A percentile compares a stretch with the other conserved stretches of the same genome.
These are phyloP conservation scores for Phylloscopus whistleri DNA, from an alignment of 2,113 vertebrate species.

Conservation along the genomic window DNA sequence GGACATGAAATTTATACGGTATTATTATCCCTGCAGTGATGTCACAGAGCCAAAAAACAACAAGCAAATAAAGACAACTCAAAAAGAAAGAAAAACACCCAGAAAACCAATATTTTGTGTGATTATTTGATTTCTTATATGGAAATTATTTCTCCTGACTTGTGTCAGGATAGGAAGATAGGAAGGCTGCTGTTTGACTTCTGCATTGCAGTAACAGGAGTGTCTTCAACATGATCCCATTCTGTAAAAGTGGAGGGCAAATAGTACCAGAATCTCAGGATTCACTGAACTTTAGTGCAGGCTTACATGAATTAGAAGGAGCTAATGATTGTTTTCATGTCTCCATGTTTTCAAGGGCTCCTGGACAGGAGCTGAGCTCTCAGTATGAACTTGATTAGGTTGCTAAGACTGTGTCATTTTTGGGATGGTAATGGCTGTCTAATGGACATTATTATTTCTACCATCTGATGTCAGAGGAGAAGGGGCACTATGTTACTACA, in stretches of 20 bases:
- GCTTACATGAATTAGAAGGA: background rate
- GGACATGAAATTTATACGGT: background rate
- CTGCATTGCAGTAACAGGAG: background rate
- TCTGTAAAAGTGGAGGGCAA: background rate
- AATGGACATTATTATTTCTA: background rate
- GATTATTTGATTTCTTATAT: background rate
- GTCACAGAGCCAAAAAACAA: background rate
- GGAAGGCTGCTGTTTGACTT: background rate
- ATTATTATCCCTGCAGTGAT: background rate
- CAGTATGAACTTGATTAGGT: background rate
- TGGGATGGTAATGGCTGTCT: background rate
- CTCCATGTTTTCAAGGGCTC: background rate
- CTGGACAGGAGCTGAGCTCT: background rate
- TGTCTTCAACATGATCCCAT: background rate
- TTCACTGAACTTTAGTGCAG: background rate
- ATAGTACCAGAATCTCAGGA: background rate
- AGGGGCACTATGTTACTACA: background rate
- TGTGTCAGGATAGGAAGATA: background rate
- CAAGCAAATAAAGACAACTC: background rate
- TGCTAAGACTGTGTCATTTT: background rate
- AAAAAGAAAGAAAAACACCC: background rate
- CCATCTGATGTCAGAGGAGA: background rate
- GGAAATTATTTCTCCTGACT: background rate
- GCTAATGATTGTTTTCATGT: background rate
- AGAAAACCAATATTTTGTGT: background rate